These are phyloP conservation scores for Platycnemis pennipes DNA, from an alignment of 2,888 invertebrate species.

Conservation along the genomic window DNA sequence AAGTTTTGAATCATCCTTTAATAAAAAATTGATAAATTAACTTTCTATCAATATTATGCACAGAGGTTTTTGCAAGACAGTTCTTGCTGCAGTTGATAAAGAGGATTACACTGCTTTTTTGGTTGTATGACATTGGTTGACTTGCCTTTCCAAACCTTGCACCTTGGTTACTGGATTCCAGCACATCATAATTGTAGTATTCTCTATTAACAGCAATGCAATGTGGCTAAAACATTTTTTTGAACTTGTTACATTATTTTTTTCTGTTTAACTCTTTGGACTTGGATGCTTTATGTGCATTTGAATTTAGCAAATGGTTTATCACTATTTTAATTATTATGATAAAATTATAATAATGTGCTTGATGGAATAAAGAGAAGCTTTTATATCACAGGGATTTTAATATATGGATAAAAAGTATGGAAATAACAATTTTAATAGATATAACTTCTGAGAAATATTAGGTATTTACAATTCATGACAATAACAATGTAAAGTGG, in stretches of 20 bases:
- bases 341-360: neutral
- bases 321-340: neutral
- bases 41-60: neutral
- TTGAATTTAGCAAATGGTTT: neutral
- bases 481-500: conserved; percentile 61
- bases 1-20: no score
- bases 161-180: neutral
- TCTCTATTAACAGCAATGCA: neutral
- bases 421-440: conserved; percentile 68
- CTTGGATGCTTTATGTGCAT: neutral
- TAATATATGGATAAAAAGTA: conserved; percentile 66
- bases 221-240: no score
- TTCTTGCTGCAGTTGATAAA: neutral
- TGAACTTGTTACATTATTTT: neutral
- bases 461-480: conserved; percentile 64
- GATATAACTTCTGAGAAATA: conserved; percentile 65
- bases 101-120: neutral
- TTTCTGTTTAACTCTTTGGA: neutral
- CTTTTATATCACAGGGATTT: conserved; percentile 63
- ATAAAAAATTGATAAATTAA: no score
- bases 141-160: neutral
- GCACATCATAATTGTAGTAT: neutral
- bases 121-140: neutral
- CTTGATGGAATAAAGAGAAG: conserved; percentile 40
- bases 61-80: no score